Base-by-base conservation (phyloP, 2,888 invertebrate species). In the Drosophila fulvimacula region DNA sequence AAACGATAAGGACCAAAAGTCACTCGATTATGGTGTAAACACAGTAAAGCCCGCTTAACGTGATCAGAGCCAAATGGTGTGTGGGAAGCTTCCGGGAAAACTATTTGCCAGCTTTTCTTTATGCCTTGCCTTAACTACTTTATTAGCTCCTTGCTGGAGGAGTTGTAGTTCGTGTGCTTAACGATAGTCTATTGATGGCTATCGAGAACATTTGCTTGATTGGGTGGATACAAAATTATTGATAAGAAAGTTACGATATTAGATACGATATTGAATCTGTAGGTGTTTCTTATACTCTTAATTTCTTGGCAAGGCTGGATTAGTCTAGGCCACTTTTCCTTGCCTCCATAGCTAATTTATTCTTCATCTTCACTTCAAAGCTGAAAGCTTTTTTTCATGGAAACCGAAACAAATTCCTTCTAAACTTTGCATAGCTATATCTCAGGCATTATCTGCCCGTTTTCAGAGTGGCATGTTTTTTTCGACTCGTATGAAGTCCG, bases 1-100 rank as follows among this genome's bases (percentile, higher is more conserved):
- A 27, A 46, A 38, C 36, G 36, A 59, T 55, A 36, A 55, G 21
- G 53, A 42, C 42, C 39, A 24, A 21, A 53, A 53, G 52, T 44
- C 61, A 55, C 56, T 46, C 21, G 64, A 67, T 62, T 53, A 53
- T n/a, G 24, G 39, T 57, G 56, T 46, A 34, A 51, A 24, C 55
- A 30, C 48, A 30, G 36, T 42, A 13, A 66, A 48, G 34, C 41
- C 53, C 19, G 49, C 58, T 27, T 36, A 46, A 36, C 24, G 36
- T 46, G 46, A 38, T 19, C 46, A 46, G 36, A 3, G 11, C 10
- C n/a, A 42, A 32, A 34, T 21, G 27, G 53, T 19, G 32, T 17
- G 3, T 19, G 19, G 13, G 13, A 21, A 19, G 11, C 13, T 21
- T 17, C 1, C 0, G 48, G 48, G 30, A 6, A 32, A 51, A 34